These are phyloP conservation scores for Arrhopalites spinosus DNA, from an alignment of 2,888 invertebrate genomes.

Conservation along the genomic window DNA sequence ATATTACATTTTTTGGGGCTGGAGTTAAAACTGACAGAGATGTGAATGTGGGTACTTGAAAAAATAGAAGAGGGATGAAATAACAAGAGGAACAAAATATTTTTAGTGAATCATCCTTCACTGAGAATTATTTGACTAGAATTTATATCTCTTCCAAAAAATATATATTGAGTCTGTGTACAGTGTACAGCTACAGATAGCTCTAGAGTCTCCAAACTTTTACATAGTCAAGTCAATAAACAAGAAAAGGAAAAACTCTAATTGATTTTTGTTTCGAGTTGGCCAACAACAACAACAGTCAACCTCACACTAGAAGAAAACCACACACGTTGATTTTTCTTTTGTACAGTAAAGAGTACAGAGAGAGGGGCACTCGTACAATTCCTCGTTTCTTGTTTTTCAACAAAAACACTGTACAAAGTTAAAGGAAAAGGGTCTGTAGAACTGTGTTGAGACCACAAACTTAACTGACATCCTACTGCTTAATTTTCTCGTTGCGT, in stretches of 20 bases:
- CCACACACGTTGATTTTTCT: slow-evolving; percentile 31
- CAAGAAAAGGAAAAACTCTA: slow-evolving; percentile 14
- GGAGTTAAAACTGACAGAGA: too few species aligned
- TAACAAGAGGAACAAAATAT: too few species aligned
- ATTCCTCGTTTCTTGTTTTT: neutral
- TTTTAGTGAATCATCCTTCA: too few species aligned
- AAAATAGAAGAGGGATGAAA: too few species aligned
- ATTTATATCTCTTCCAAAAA: too few species aligned
- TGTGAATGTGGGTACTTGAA: too few species aligned
- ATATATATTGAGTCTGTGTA: too few species aligned
- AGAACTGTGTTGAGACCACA: neutral
- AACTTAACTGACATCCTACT: slow-evolving; percentile 28
- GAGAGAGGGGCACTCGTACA: too few species aligned
- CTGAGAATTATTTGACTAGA: too few species aligned
- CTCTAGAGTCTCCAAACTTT: too few species aligned
- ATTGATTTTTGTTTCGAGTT: slow-evolving; percentile 26
- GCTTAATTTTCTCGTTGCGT: slow-evolving; percentile 31
- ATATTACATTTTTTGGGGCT: too few species aligned
- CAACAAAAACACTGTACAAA: neutral
- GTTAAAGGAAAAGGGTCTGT: neutral
- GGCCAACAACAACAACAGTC: slow-evolving; percentile 10
- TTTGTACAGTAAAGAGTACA: neutral
- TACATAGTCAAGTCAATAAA: slow-evolving; percentile 18
- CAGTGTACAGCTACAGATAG: too few species aligned
- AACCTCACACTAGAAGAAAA: slow-evolving; percentile 6